phyloP scores from a whole-genome alignment of 2,888 invertebrate genomes.

The Trissoscelio sp. region DNA sequence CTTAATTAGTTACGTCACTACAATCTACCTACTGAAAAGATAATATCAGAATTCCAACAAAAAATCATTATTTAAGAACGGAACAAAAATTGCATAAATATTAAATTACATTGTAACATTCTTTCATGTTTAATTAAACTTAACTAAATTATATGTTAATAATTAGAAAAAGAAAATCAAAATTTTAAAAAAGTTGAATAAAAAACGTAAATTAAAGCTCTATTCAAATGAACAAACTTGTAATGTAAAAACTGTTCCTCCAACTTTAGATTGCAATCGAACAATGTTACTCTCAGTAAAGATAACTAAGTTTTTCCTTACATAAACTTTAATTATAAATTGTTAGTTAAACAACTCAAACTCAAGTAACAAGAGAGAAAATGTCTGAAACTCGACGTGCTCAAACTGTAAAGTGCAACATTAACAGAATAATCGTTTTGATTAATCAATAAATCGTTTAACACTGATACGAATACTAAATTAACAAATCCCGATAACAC shows the following conservation, averaged over 20 bases:
- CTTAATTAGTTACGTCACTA: too few relatives aligned
- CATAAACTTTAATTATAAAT: conserved; percentile 51
- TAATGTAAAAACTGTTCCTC: conserved; percentile 5
- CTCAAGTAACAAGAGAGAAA: conserved; percentile 26
- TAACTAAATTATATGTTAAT: too few relatives aligned
- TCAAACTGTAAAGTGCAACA: conserved; percentile 26
- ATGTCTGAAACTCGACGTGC: conserved; percentile 39
- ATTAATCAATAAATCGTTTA: conserved; percentile 51
- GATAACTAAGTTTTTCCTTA: conserved; percentile 37
- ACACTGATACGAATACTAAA: conserved; percentile 21
- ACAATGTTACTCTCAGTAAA: conserved; percentile 10
- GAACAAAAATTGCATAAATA: too few relatives aligned
- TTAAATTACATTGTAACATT: too few relatives aligned
- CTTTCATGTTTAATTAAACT: too few relatives aligned
- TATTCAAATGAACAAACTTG: conserved; percentile 20
- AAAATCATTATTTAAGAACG: too few relatives aligned
- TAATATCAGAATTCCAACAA: too few relatives aligned
- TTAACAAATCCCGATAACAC: conserved; percentile 27
- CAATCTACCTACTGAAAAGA: too few relatives aligned
- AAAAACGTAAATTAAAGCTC: neutral
- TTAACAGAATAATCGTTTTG: conserved; percentile 41
- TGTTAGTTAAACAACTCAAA: conserved; percentile 47
- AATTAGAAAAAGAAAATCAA: too few relatives aligned
- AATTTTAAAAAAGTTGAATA: too few relatives aligned
- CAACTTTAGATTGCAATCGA: conserved; percentile 37